These are phyloP conservation scores for Callosobruchus maculatus DNA, from an alignment of 2,888 invertebrate genomes.

Conservation along the genomic window DNA sequence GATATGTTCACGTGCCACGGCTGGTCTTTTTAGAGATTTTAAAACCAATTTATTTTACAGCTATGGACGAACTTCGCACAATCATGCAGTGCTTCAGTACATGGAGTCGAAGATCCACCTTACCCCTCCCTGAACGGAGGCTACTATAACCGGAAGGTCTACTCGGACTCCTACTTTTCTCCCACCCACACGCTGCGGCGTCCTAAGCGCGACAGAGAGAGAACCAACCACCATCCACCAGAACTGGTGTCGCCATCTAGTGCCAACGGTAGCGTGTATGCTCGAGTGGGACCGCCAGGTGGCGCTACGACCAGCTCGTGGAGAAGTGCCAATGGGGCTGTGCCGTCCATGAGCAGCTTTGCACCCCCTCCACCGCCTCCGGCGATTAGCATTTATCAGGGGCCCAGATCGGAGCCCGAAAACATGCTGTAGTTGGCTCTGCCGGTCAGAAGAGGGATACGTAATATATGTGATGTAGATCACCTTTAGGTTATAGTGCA, in stretches of 20 bases:
- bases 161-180: constrained; percentile 70
- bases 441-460: not conserved
- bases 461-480: not conserved
- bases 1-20: no score
- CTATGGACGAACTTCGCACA: constrained; percentile 29
- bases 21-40: no score
- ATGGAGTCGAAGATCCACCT: constrained; percentile 51
- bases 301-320: constrained; percentile 30
- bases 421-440: constrained; percentile 42
- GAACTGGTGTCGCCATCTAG: constrained; percentile 44
- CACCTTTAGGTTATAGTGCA: no score
- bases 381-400: constrained; percentile 39
- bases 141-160: constrained; percentile 66
- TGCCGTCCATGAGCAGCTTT: constrained; percentile 46
- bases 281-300: constrained; percentile 47
- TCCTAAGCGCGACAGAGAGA: not conserved
- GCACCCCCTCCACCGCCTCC: constrained; percentile 36
- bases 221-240: constrained; percentile 23
- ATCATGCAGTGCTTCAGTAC: constrained; percentile 5
- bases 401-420: constrained; percentile 50
- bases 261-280: constrained; percentile 35
- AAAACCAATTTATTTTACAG: not conserved
- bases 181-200: constrained; percentile 45
- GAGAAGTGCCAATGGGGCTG: constrained; percentile 9
- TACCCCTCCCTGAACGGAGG: constrained; percentile 64